These are phyloP conservation scores for Anolis apletophallus DNA, from an alignment of 2,797 vertebrate species.

Conservation along the genomic window DNA sequence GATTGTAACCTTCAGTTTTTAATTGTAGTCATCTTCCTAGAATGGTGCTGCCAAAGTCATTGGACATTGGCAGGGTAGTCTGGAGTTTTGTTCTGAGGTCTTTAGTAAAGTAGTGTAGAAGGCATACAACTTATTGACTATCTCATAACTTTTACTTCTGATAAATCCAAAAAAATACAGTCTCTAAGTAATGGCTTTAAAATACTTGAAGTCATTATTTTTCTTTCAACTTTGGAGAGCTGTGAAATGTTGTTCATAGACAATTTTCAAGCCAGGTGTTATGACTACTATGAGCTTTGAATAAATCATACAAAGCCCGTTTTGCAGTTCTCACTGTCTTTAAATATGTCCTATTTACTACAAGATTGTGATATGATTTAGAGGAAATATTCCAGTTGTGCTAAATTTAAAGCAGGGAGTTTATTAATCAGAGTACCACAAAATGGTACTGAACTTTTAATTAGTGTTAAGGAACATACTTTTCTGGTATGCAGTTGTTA, in stretches of 20 bases:
- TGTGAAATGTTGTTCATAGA: neutral
- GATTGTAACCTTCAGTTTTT: neutral
- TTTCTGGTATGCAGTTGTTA: neutral
- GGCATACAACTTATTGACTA: too few species aligned
- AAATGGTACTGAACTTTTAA: neutral
- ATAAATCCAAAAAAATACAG: neutral
- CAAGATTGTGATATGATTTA: neutral
- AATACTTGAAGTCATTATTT: neutral
- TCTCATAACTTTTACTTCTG: neutral
- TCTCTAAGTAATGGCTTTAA: neutral
- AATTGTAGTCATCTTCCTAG: neutral
- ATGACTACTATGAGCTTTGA: neutral
- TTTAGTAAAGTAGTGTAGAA: neutral
- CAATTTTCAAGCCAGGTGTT: neutral
- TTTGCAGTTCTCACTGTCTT: neutral
- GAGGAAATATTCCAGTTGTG: neutral
- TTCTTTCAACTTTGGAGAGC: neutral
- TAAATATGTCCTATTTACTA: neutral
- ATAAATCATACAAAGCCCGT: neutral
- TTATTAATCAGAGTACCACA: neutral
- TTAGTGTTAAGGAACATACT: neutral
- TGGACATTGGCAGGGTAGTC: neutral
- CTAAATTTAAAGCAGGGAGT: neutral
- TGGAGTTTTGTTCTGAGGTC: constrained; percentile 7
- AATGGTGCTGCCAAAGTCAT: neutral